Base-by-base conservation (phyloP, 2,888 invertebrate species). In the Euzetes globulus region DNA sequence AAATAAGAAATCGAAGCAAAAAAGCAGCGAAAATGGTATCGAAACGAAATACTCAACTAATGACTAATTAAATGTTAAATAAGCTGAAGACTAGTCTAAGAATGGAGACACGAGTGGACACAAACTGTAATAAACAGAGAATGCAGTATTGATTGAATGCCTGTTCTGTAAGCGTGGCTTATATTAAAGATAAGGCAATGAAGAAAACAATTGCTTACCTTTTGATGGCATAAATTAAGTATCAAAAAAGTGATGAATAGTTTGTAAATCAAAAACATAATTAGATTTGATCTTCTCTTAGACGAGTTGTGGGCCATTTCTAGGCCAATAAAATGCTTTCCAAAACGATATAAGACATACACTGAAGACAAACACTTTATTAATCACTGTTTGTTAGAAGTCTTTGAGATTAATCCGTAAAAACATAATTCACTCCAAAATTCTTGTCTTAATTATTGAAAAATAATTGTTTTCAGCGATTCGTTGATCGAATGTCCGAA, bases 141-240 rank as follows among this genome's bases (percentile, higher is more conserved):
- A 63, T 17, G 29, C 58, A 63, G 17, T 33, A 33, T 63, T 63
- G 63, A 63, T 63, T 63, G 63, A 63, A 52, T 52, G 52, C 52
- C 33, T 33, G 33, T 6, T 19, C 19, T 55, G 55, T 13, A 55
- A 55, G 55, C 55, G 22, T 55, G 55, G 55, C 55, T 11, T 33
- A 33, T n/a, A n/a, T n/a, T n/a, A n/a, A n/a, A n/a, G n/a, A n/a
- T n/a, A n/a, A n/a, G n/a, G 19, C 47, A 22, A 22, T 55, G 58
- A 60, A 1, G 11, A 7, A 17, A 65, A 65, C 2, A 37, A 29
- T 29, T 27, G 27, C 63, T 65, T 65, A 65, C 63, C 33, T 65
- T 65, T 65, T 65, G 63, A 37, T 65, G 63, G 19, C 37, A 37
- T 65, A 37, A 37, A 19, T 37, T 33, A 19, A 37, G 63, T 37